Conservation (phyloP, 2,113 vertebrate species). For the Pangasianodon hypophthalmus region DNA sequence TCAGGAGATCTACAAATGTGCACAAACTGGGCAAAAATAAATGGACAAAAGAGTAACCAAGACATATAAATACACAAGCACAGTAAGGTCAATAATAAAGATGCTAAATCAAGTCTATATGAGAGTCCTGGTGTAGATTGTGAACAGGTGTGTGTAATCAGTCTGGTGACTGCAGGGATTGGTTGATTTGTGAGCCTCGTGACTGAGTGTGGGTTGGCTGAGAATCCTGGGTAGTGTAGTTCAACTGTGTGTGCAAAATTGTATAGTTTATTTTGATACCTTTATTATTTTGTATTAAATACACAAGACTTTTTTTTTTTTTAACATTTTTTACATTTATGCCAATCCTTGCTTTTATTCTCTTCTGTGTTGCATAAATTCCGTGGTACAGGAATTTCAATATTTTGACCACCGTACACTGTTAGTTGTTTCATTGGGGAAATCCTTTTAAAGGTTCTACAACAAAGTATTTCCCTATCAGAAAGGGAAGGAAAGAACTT, state of each 20-base stretch:
- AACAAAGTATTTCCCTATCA: background rate
- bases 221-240: background rate
- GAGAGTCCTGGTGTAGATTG: background rate
- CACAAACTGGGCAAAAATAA: too few species aligned
- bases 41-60: too few species aligned
- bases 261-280: background rate
- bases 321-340: too few species aligned
- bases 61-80: background rate
- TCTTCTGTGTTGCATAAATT: background rate
- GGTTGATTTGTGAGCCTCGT: background rate
- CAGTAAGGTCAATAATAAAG: background rate
- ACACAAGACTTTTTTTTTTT: background rate
- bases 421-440: background rate
- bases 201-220: background rate
- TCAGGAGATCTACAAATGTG: too few species aligned
- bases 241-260: background rate
- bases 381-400: background rate
- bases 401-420: background rate
- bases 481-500: background rate
- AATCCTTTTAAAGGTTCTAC: background rate
- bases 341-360: background rate
- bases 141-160: background rate
- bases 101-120: background rate
- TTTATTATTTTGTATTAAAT: background rate
- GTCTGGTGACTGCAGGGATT: background rate